phyloP scores from a whole-genome alignment of 2,797 vertebrate genomes.

The Simalia tracyae region DNA sequence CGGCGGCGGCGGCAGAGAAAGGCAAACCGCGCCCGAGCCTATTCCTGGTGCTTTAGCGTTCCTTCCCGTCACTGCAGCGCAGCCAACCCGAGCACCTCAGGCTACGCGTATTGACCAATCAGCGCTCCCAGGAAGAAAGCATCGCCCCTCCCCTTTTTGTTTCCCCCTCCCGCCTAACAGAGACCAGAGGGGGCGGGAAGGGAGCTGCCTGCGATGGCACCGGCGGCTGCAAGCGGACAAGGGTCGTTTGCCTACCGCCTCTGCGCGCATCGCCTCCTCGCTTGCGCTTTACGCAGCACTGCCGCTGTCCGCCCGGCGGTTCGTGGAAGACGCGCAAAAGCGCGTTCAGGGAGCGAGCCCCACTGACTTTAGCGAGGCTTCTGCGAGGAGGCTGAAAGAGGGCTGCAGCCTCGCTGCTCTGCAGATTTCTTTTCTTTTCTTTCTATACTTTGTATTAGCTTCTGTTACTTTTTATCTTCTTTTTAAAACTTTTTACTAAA shows the following conservation, averaged over 20 bases:
- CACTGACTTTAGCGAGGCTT: not conserved
- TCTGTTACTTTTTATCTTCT: too few species aligned
- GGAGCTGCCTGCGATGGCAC: not conserved
- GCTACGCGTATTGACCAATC: not conserved
- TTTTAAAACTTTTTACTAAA: too few species aligned
- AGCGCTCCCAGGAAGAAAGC: not conserved
- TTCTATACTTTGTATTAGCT: too few species aligned
- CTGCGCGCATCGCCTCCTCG: too few species aligned
- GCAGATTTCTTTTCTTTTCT: not conserved
- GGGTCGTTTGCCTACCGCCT: not conserved
- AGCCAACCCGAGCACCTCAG: not conserved
- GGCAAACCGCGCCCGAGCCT: accelerated
- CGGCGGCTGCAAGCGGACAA: too few species aligned
- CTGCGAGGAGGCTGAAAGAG: not conserved
- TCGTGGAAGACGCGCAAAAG: not conserved
- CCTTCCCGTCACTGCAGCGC: not conserved
- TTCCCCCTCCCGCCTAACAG: accelerated
- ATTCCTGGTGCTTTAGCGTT: not conserved
- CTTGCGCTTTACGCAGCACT: too few species aligned
- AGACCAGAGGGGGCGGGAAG: too few species aligned
- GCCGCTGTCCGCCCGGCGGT: not conserved
- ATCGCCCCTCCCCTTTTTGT: not conserved
- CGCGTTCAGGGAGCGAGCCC: not conserved
- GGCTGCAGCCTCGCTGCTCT: not conserved
- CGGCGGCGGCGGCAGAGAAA: accelerated